Base-by-base conservation (phyloP, 2,888 invertebrate genomes). In the Chrysotoxum bicinctum region DNA sequence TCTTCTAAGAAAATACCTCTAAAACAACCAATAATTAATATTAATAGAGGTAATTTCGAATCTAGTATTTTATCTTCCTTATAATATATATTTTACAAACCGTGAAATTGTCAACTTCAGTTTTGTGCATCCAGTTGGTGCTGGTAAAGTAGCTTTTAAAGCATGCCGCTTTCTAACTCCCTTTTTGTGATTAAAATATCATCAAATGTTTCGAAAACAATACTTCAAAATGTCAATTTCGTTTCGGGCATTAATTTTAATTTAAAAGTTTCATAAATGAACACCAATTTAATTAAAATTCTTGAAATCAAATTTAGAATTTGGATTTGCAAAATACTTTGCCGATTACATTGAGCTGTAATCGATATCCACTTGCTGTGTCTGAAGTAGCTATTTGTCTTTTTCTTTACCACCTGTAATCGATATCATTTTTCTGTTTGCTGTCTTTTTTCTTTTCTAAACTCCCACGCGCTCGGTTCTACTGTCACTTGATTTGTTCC, bases 401-500 rank as follows among this genome's bases (percentile, higher is more conserved):
- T 9, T 74, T 68, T 60, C 62, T 48, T 0, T 40, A 1, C 40
- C 16, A 21, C 32, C 12, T 74, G 74, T 52, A 78, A 83, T 83
- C 79, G 74, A 83, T 83, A 64, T 64, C 69, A 62, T 56, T 62
- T 37, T 12, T 14, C 1, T 10, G 8, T 10, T 19, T 12, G 9
- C 43, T 58, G 43, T 23, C 35, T 48, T 12, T 79, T n/a, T 75
- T 56, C 75, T 52, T 40, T 79, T 60, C 1, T 10, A 8, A 72
- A n/a, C 66, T 26, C 78, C 79, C 64, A 48, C 80, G 56, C 75
- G 21, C 6, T 32, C 2, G 1, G 3, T n/a, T 8, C 70, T 75
- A 62, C 73, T 83, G 83, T 84, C 83, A 79, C 37, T 74, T 68
- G 30, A 60, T 8, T 62, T 66, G 66, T 50, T 50, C 50, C 21